A percentile compares a stretch with the other conserved stretches of the same genome.
phyloP scores from a whole-genome alignment of 2,888 invertebrate species.

The Ceratothoa steindachneri region DNA sequence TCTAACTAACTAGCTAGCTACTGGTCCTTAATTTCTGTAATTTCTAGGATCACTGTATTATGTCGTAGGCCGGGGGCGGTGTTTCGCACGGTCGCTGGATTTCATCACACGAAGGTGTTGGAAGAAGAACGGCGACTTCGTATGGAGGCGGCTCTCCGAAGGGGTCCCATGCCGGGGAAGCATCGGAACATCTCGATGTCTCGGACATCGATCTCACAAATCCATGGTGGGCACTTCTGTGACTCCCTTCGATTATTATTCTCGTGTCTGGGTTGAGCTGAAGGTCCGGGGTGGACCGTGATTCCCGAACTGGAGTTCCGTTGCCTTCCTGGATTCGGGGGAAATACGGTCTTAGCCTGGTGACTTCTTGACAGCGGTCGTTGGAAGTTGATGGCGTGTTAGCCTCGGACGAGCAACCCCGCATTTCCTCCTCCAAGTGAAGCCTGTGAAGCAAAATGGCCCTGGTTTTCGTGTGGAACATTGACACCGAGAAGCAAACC shows the following conservation, averaged over 20 bases:
- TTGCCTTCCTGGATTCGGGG: conserved; percentile 15
- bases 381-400: not conserved
- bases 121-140: conserved; percentile 37
- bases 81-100: conserved; percentile 20
- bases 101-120: conserved; percentile 18
- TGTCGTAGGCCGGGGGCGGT: conserved; percentile 33
- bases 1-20: too few relatives aligned
- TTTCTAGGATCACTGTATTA: conserved; percentile 28
- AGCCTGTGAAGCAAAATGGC: conserved; percentile 41
- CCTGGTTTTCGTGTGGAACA: conserved; percentile 45
- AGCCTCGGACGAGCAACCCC: not conserved
- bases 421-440: conserved; percentile 38
- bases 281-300: conserved; percentile 14
- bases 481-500: conserved; percentile 43
- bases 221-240: not conserved
- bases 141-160: conserved; percentile 39
- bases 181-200: not conserved
- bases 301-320: conserved; percentile 16
- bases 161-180: conserved; percentile 12
- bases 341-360: not conserved
- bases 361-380: not conserved
- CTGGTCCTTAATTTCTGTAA: too few relatives aligned
- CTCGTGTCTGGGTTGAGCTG: not conserved
- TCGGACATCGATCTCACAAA: not conserved
- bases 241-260: not conserved